Conservation (phyloP, 2,113 vertebrate species). For the Sinocyclocheilus maitianheensis region DNA sequence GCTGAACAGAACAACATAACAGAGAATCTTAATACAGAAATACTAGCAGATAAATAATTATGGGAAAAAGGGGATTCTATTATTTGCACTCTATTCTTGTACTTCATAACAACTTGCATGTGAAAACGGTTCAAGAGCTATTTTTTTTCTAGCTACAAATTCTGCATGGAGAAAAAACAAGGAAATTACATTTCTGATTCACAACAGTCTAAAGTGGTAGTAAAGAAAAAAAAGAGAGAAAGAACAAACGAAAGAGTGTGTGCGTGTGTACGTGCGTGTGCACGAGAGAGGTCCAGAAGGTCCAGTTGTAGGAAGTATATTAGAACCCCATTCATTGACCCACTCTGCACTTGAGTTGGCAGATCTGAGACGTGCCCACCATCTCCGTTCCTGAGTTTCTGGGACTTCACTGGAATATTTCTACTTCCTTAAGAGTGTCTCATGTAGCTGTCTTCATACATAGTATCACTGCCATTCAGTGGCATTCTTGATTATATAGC, state of each 20-base stretch:
- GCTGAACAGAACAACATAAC: not conserved
- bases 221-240: not conserved
- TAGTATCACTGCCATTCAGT: conserved; percentile 15
- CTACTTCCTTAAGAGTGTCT: not conserved
- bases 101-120: not conserved
- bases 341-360: conserved; percentile 27
- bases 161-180: not conserved
- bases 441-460: not conserved
- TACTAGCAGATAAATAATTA: conserved; percentile 7
- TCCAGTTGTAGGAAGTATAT: conserved; percentile 29
- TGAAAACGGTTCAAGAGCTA: not conserved
- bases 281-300: not conserved
- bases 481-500: conserved; percentile 14
- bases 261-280: not conserved
- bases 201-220: not conserved
- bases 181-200: not conserved
- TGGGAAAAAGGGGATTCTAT: not conserved
- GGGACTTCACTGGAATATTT: conserved; percentile 18
- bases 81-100: not conserved
- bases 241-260: not conserved
- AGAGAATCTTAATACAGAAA: not conserved
- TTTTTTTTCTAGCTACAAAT: not conserved
- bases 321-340: conserved; percentile 21
- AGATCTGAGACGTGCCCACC: conserved; percentile 18
- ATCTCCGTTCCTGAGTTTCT: conserved; percentile 6